Evolutionary conservation across 2,888 invertebrate genomes (phyloP).

Genomic region (Lypha dubia): DNA sequence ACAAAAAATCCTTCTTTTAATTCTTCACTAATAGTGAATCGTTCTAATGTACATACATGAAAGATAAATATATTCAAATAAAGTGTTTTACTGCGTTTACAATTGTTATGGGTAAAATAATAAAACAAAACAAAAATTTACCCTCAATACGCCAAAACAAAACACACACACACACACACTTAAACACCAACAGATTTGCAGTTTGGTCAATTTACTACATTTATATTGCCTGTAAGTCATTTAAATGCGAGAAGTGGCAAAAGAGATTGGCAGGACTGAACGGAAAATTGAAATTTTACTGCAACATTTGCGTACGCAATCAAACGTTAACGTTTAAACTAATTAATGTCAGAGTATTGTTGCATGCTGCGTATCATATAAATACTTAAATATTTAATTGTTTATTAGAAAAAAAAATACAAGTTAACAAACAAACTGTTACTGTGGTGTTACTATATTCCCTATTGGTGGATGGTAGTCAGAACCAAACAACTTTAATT

Average conservation of each 20-base stretch:
- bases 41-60: too few relatives aligned
- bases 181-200: slow-evolving; percentile 37
- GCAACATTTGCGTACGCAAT: slow-evolving; percentile 25
- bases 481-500: not conserved
- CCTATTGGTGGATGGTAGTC: not conserved
- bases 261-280: not conserved
- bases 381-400: slow-evolving; percentile 18
- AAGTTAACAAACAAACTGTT: slow-evolving; percentile 7
- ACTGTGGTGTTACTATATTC: slow-evolving; percentile 25
- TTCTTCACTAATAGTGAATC: too few relatives aligned
- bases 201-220: slow-evolving; percentile 64
- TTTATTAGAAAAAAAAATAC: not conserved
- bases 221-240: slow-evolving; percentile 41
- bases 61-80: not conserved
- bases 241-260: not conserved
- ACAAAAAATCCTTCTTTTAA: too few relatives aligned
- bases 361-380: not conserved
- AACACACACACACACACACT: too few relatives aligned
- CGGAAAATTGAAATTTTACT: slow-evolving; percentile 40
- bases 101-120: slow-evolving; percentile 22
- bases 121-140: slow-evolving; percentile 26
- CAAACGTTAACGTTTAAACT: slow-evolving; percentile 30
- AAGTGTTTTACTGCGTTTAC: not conserved
- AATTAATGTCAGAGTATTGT: not conserved
- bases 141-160: slow-evolving; percentile 7